Base-by-base conservation (phyloP, 2,888 invertebrate species). In the Eupithecia subfuscata region DNA sequence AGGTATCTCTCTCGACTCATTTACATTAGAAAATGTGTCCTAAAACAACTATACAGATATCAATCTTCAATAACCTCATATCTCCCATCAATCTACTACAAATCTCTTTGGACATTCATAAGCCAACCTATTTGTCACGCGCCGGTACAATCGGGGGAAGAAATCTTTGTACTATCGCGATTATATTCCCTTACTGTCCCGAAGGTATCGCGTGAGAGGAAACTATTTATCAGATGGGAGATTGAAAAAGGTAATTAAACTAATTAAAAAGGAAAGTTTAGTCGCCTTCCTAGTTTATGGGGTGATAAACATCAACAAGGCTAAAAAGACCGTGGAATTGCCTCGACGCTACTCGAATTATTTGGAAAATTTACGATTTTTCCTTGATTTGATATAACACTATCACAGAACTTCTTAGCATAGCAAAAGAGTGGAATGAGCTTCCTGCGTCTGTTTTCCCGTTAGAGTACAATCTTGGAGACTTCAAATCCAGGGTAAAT, bases 11-110 rank as follows among this genome's bases (percentile, higher is more conserved):
- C 14, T 43, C 43, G 14, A 14, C 43, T 14, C 3, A 48, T 18
- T 48, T 16, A 16, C 48, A 48, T 48, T 18, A 18, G 25, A 60
- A 60, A 60, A 14, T 25, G 25, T 14, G 12, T 60, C 14, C 25
- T 60, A 60, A 60, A 60, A 60, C 60, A 60, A 60, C 25, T 25
- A 60, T 12, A 22, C 60, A 60, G 25, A 22, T 60, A 60, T 60
- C 60, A 60, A 60, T 60, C 82, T 83, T 81, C 74, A 82, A 84
- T 83, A 83, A 80, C 69, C 25, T 52, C 43, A 43, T 22, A 40
- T 68, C 40, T 43, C 68, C 14, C 68, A 68, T 68, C 68, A 68
- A 68, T 43, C 40, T 68, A 16, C 12, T 18, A 45, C 40, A 40
- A n/a, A 68, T 75, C 73, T 67, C 74, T 48, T 74, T 48, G 74